Base-by-base conservation (phyloP, 2,113 vertebrate genomes). In the Protobothrops flavoviridis region DNA sequence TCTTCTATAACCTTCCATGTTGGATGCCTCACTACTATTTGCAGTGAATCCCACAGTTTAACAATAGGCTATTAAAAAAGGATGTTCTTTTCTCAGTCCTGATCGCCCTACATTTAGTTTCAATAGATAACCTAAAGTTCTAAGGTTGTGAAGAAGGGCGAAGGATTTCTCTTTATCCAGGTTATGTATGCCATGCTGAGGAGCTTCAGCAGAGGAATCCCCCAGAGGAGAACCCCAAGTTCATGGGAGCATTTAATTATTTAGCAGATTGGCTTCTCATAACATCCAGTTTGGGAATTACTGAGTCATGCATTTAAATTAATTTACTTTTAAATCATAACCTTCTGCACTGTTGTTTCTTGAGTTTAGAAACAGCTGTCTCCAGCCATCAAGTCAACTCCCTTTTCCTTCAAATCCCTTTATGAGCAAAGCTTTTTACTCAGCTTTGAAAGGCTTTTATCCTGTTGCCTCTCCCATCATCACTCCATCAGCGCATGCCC, bases 261-360 rank as follows among this genome's bases (percentile, higher is more conserved):
- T 90, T 61, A 85, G 85, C 33, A 52, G 7, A 61, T 48, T 29
- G 88, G 29, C 52, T 39, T 26, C 43, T 90, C 29, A 57, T 4
- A 89, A 61, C 23, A 21, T 29, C 61, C 33, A 39, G 29, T 20
- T 48, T 59, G 39, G 88, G 69, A 59, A 93, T 85, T 26, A 59
- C 23, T 33, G 92, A 61, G 43, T 93, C 52, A 57, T 33, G n/a
- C 24, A 90, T 93, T 93, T 90, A 85, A 87, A 48, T 90, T 29
- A 4, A 57, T 93, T 93, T 90, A 29, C 53, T 85, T 90, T 90
- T 85, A 53, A 93, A 61, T 90, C 88, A 39, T 64, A 93, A 90
- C 43, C 33, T 92, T 89, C 17, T 92, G 87, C 50, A 17, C 87
- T 81, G 24, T 64, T 24, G 92, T 90, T 85, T 45, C 74, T n/a